A percentile compares a stretch with the other conserved stretches of the same genome.
Conservation (phyloP, 2,113 vertebrate species). For the Tamias sibiricus region DNA sequence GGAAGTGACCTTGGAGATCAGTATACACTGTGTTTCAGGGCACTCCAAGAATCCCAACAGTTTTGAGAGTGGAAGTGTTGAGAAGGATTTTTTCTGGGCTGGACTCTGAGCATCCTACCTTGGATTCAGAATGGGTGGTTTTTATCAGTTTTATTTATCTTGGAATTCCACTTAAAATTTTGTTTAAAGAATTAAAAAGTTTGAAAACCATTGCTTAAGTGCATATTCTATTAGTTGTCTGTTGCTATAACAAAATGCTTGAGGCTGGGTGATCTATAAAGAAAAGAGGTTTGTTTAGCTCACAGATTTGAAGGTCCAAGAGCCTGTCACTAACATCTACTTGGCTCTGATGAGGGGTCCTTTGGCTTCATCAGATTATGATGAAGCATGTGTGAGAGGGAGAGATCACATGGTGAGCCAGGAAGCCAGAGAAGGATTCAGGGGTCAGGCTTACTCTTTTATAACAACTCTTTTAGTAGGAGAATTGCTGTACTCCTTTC, state of each 20-base stretch:
- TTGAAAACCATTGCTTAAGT: neutral
- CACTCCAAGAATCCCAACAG: neutral
- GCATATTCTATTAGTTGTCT: neutral
- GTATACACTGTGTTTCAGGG: neutral
- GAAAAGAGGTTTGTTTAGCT: neutral
- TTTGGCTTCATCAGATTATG: too few species aligned
- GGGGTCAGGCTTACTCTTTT: neutral
- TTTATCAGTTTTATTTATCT: slow-evolving; percentile 4
- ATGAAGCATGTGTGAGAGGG: neutral
- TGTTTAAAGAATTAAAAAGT: neutral
- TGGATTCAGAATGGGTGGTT: neutral
- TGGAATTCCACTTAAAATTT: neutral
- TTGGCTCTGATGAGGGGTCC: neutral
- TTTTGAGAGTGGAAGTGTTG: neutral
- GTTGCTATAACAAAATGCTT: neutral
- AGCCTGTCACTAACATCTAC: neutral
- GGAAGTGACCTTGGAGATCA: neutral
- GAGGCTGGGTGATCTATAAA: neutral
- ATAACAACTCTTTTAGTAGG: neutral
- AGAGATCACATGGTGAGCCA: neutral
- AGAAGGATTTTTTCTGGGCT: neutral
- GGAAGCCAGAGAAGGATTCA: neutral
- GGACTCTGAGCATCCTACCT: neutral
- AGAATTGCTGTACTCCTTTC: neutral
- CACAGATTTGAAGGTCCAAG: neutral